Evolutionary conservation across 2,797 vertebrate species (phyloP).

Genomic region (Chromobotia macracanthus): DNA sequence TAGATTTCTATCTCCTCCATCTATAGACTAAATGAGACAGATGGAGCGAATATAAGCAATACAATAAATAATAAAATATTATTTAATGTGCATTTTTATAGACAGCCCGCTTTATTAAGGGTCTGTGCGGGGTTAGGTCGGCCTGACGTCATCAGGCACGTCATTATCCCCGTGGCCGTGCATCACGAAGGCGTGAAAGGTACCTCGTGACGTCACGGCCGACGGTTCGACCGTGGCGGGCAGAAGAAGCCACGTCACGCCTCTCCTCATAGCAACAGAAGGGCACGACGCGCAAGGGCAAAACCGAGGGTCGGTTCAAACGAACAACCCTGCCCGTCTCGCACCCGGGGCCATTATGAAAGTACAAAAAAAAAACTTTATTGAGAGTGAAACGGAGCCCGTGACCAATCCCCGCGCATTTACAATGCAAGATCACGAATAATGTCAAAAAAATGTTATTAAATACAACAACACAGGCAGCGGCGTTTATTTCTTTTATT

Average conservation of each 20-base stretch:
- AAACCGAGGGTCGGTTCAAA: constrained; percentile 50
- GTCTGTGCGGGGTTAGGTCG: neutral
- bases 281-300: constrained; percentile 71
- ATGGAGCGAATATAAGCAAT: too few species aligned
- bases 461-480: neutral
- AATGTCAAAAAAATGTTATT: neutral
- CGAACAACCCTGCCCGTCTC: constrained; percentile 36
- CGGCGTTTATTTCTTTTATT: neutral
- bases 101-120: too few species aligned
- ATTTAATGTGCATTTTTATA: too few species aligned
- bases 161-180: neutral
- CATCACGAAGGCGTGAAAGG: neutral
- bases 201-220: constrained; percentile 46
- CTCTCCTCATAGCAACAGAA: constrained; percentile 74
- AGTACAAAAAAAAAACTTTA: neutral
- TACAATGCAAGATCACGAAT: neutral
- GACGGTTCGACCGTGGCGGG: constrained; percentile 71
- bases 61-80: too few species aligned
- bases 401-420: neutral
- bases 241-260: constrained; percentile 75
- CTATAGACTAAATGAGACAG: too few species aligned
- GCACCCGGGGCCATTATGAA: constrained; percentile 9
- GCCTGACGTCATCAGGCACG: neutral
- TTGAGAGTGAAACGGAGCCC: neutral
- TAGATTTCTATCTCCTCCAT: too few species aligned